Base-by-base conservation (phyloP, 2,113 vertebrate genomes). In the Dasyprocta punctata region DNA sequence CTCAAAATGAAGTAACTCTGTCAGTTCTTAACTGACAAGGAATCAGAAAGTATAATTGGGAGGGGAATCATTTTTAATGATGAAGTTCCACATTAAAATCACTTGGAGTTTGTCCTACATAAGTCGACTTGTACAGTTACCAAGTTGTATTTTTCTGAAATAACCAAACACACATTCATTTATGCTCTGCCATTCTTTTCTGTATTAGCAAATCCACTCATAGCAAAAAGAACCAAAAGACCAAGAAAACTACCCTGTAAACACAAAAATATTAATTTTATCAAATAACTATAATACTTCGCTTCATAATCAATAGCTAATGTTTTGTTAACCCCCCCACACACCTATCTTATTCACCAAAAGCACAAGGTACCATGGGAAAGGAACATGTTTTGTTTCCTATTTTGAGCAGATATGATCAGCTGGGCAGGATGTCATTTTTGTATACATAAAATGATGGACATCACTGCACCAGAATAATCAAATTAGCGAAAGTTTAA, bases 381-480 rank as follows among this genome's bases (percentile, higher is more conserved):
- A 91, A n/a, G 60, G 20, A 91, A 36, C 5, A 13, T 19, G 4
- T 17, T 54, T 85, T 92, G 33, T 33, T 81, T 49, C 47, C 30
- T 41, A 24, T 47, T 58, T 24, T 41, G n/a, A 95, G 24, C 60
- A 47, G 67, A 63, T 71, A 71, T n/a, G 58, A 92, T 58, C 13
- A 4, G 19, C 60, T 82, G 44, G 33, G 36, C 17, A 54, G 19
- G 73, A 10, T 75, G 69, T 36, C 54, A 75, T 47, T 80, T 93
- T 69, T 81, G 28, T 24, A 77, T 49, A 60, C 6, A 82, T 84
- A 93, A 90, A 85, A 77, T 95, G 73, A 94, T 93, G 44, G 75
- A 41, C 52, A 24, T 14, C 49, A 19, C 58, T 44, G 7, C 0
- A 67, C 20, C 13, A 93, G 49, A 86, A 89, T 63, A 90, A 92